Conservation (phyloP, 2,797 vertebrate genomes). For the Gymnoscopelus braueri region DNA sequence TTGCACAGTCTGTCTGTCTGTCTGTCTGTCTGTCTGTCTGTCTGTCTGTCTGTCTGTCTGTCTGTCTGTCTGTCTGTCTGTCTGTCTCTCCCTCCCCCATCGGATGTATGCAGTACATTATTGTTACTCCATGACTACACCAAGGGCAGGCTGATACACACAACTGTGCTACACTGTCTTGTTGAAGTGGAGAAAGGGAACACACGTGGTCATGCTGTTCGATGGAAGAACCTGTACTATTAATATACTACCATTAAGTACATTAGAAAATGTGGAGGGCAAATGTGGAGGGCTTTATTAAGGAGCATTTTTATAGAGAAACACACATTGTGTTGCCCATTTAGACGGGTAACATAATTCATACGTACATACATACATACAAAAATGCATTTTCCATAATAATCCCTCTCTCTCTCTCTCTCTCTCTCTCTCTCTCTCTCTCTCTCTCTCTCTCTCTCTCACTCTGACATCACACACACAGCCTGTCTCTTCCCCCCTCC, state of each 20-base stretch:
- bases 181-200: background rate
- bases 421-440: background rate
- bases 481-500: background rate
- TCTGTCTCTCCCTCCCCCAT: background rate
- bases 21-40: background rate
- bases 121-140: too few relatives aligned
- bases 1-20: background rate
- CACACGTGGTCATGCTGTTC: background rate
- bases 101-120: too few relatives aligned
- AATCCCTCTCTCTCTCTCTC: background rate
- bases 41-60: constrained; percentile 6
- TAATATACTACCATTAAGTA: too few relatives aligned
- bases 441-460: background rate
- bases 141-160: too few relatives aligned
- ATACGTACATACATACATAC: too few relatives aligned
- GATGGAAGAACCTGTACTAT: background rate
- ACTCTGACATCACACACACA: too few relatives aligned
- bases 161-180: background rate
- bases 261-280: too few relatives aligned
- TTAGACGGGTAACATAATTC: too few relatives aligned
- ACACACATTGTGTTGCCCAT: too few relatives aligned
- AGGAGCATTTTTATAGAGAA: too few relatives aligned
- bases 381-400: too few relatives aligned
- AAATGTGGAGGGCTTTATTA: too few relatives aligned
- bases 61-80: constrained; percentile 6